Percentiles rank a stretch among this genome's conserved stretches.
Conservation (phyloP, 2,113 vertebrate species). For the Tenebrosternarchus preto region DNA sequence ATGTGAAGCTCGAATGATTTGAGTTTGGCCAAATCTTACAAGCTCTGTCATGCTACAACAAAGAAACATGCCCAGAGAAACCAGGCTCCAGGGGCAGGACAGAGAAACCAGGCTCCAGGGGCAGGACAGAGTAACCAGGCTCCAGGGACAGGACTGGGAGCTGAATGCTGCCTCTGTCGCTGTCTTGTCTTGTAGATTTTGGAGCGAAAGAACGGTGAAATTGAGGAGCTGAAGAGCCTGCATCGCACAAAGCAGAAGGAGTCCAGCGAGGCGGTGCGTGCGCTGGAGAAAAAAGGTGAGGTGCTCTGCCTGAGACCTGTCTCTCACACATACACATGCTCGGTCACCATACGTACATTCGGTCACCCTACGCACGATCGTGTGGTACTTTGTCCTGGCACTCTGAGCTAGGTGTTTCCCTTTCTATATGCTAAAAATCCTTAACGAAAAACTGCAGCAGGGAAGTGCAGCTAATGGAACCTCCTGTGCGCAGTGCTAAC, state of each 20-base stretch:
- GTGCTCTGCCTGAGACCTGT: neutral
- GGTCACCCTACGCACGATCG: no score
- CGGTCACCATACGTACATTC: no score
- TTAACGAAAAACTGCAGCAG: no score
- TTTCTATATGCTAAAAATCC: no score
- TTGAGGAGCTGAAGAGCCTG: slow-evolving; percentile 83
- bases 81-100: neutral
- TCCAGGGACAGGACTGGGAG: neutral
- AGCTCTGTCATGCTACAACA: neutral
- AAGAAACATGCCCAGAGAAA: neutral
- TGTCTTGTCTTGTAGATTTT: slow-evolving; percentile 80
- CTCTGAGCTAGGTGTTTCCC: no score
- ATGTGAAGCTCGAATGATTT: slow-evolving; percentile 22
- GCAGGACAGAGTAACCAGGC: neutral
- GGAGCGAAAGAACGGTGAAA: slow-evolving; percentile 90
- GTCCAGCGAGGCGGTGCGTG: slow-evolving; percentile 81
- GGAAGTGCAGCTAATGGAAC: no score
- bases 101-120: no score
- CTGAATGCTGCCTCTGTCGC: no score
- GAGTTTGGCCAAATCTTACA: neutral
- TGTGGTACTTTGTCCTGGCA: no score
- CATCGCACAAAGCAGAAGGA: slow-evolving; percentile 84
- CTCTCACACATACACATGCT: slow-evolving; percentile 43
- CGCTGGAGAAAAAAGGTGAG: slow-evolving; percentile 93
- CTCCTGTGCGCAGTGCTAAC: no score